Conservation (phyloP, 2,888 invertebrate genomes). For the Dilophus febrilis region DNA sequence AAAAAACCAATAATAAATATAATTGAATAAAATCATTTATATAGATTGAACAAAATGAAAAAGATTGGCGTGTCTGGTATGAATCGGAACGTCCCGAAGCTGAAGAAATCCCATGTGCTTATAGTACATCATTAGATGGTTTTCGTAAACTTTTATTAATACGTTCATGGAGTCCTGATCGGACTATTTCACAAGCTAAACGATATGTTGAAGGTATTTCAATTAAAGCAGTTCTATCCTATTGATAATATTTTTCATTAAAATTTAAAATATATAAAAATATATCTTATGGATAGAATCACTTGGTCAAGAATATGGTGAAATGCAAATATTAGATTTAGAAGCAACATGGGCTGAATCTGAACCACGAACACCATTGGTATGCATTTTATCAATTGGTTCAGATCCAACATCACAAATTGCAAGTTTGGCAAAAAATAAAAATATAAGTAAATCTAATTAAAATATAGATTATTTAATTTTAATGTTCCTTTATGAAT, state of each 20-base stretch:
- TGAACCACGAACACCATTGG: conserved; percentile 70
- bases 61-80: conserved; percentile 80
- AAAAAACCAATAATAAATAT: neutral
- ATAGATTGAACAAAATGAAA: conserved; percentile 67
- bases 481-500: neutral
- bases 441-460: conserved; percentile 53
- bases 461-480: neutral
- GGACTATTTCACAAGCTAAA: conserved; percentile 83
- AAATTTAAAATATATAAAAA: too few species aligned
- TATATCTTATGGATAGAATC: conserved; percentile 60
- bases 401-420: conserved; percentile 96
- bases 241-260: too few species aligned
- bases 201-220: conserved; percentile 74
- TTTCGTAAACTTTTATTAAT: conserved; percentile 77
- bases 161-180: conserved; percentile 88
- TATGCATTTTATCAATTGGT: conserved; percentile 86
- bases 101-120: conserved; percentile 79
- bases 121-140: conserved; percentile 68
- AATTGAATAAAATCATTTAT: conserved; percentile 2
- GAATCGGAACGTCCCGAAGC: conserved; percentile 87
- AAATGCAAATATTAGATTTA: conserved; percentile 80
- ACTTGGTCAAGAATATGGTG: conserved; percentile 72
- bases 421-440: conserved; percentile 65
- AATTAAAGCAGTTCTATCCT: too few species aligned
- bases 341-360: conserved; percentile 84